Evolutionary conservation across 2,113 vertebrate genomes (phyloP).

Genomic region (Tangachromis dhanisi): DNA sequence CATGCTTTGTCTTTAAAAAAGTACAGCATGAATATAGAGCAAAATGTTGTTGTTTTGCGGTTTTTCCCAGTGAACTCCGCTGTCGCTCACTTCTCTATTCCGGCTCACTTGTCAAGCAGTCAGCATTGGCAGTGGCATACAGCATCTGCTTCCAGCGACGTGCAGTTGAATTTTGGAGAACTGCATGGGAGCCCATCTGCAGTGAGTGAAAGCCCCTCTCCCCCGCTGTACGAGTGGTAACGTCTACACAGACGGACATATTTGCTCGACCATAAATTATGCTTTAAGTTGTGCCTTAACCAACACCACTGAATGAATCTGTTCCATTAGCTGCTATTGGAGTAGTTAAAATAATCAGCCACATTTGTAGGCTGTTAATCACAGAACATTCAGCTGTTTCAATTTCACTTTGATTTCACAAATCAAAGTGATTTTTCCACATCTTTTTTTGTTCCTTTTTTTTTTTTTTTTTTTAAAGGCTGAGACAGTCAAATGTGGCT

Average conservation of each 20-base stretch:
- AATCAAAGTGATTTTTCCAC: not conserved
- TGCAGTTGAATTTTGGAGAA: not conserved
- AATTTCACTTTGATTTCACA: not conserved
- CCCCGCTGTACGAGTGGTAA: not conserved
- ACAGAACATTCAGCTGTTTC: not conserved
- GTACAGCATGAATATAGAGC: not conserved
- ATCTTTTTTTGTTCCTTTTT: rapidly evolving
- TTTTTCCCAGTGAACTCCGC: not conserved
- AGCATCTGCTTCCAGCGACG: not conserved
- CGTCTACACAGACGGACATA: not conserved
- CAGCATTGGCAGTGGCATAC: not conserved
- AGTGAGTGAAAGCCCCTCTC: not conserved
- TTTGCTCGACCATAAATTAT: not conserved
- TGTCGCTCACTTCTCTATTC: not conserved
- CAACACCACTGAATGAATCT: not conserved
- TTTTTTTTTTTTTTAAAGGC: not conserved
- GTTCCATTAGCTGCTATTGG: not conserved
- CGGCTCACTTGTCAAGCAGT: not conserved
- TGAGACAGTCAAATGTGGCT: not conserved
- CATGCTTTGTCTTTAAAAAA: not conserved
- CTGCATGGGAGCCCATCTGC: not conserved
- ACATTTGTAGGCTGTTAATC: not conserved
- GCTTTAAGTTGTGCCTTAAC: not conserved
- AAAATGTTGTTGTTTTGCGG: not conserved
- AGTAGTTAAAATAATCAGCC: not conserved